These are phyloP conservation scores for Stegostoma tigrinum DNA, from an alignment of 2,113 vertebrate genomes.

Conservation along the genomic window DNA sequence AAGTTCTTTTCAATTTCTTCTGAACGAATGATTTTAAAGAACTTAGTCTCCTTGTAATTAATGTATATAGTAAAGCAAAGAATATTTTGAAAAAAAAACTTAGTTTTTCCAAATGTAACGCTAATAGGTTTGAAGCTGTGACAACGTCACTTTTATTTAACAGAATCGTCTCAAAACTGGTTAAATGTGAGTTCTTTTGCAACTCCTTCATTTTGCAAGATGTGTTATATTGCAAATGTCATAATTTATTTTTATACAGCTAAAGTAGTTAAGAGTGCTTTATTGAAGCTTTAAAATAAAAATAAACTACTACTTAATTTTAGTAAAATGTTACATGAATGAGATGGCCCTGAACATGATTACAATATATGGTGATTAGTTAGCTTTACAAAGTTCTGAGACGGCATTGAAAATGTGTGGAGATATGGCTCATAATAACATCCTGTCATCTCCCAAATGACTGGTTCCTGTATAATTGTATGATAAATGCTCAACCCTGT, in stretches of 20 bases:
- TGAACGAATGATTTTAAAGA: background rate
- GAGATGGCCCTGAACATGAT: background rate
- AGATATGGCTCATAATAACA: background rate
- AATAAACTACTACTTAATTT: background rate
- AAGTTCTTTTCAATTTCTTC: background rate
- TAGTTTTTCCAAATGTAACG: background rate
- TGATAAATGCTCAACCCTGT: slow-evolving; percentile 2
- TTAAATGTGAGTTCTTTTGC: background rate
- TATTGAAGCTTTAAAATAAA: background rate
- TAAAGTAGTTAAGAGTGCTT: background rate
- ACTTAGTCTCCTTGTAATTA: background rate
- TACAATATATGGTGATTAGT: background rate
- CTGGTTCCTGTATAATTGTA: slow-evolving; percentile 1
- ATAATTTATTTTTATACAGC: background rate
- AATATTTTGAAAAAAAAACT: background rate
- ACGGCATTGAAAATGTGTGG: background rate
- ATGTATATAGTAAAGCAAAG: background rate
- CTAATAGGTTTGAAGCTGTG: background rate
- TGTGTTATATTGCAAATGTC: background rate
- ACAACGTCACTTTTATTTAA: background rate
- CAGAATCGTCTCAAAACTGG: background rate
- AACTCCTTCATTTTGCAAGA: background rate
- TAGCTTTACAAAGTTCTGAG: background rate
- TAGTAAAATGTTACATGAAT: background rate
- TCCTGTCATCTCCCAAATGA: background rate